Evolutionary conservation across 2,797 vertebrate genomes (phyloP).

Genomic region (Alosa sapidissima): DNA sequence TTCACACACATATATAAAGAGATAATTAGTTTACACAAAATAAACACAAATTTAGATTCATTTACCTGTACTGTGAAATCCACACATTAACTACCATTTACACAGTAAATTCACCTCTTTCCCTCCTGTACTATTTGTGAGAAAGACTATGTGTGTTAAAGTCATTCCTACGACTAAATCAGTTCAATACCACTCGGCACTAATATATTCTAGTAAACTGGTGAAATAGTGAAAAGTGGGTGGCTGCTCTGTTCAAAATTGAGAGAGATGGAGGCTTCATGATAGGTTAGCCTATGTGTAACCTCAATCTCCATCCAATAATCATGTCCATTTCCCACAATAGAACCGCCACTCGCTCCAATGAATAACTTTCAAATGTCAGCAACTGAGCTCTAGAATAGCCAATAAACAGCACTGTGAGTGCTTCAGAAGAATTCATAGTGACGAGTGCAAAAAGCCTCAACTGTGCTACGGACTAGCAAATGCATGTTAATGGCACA

Average conservation of each 20-base stretch:
- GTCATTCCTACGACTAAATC: neutral
- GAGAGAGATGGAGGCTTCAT: slow-evolving; percentile 22
- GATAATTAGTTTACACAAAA: neutral
- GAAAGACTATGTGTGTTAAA: neutral
- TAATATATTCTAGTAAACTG: neutral
- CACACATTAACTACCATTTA: neutral
- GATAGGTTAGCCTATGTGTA: slow-evolving; percentile 23
- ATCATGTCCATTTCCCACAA: slow-evolving; percentile 18
- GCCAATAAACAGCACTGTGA: slow-evolving; percentile 12
- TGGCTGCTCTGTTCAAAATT: neutral
- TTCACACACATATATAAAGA: neutral
- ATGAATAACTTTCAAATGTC: slow-evolving; percentile 27
- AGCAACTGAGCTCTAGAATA: slow-evolving; percentile 14
- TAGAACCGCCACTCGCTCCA: neutral
- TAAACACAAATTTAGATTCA: neutral
- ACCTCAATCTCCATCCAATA: slow-evolving; percentile 38
- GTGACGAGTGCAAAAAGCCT: neutral
- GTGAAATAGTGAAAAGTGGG: neutral
- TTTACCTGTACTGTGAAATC: neutral
- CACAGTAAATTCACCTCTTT: neutral
- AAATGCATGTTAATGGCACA: neutral
- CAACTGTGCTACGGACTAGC: neutral
- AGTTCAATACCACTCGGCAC: neutral
- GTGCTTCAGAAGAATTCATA: neutral
- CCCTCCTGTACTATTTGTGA: neutral